Evolutionary conservation across 2,113 vertebrate species (phyloP).

Genomic region (Podilymbus podiceps): DNA sequence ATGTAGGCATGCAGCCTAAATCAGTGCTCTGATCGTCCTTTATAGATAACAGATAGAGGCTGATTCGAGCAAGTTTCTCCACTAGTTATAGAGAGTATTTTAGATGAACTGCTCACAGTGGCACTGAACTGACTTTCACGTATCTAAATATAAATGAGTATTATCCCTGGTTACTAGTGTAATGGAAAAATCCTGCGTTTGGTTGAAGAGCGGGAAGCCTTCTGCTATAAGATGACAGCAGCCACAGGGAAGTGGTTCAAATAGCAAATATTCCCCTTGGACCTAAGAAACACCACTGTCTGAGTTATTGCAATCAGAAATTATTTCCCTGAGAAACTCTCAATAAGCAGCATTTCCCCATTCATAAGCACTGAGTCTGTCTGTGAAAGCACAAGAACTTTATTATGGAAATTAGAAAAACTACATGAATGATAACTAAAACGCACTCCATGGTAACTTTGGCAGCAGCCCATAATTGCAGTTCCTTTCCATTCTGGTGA

Average conservation of each 20-base stretch:
- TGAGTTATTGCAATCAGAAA: neutral
- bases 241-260: neutral
- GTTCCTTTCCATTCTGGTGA: neutral
- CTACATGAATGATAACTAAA: neutral
- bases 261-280: neutral
- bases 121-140: neutral
- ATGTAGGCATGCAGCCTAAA: neutral
- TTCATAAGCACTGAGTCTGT: neutral
- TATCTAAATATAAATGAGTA: neutral
- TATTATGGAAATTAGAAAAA: neutral
- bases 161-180: neutral
- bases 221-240: neutral
- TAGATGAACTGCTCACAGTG: neutral
- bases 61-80: neutral
- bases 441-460: neutral
- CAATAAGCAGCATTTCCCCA: neutral
- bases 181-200: neutral
- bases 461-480: neutral
- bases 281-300: neutral
- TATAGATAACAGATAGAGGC: neutral
- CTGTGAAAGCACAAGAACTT: neutral
- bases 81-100: neutral
- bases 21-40: neutral
- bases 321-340: neutral
- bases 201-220: neutral